Evolutionary conservation across 2,888 invertebrate species (phyloP).

Genomic region (Nomada hirtipes): DNA sequence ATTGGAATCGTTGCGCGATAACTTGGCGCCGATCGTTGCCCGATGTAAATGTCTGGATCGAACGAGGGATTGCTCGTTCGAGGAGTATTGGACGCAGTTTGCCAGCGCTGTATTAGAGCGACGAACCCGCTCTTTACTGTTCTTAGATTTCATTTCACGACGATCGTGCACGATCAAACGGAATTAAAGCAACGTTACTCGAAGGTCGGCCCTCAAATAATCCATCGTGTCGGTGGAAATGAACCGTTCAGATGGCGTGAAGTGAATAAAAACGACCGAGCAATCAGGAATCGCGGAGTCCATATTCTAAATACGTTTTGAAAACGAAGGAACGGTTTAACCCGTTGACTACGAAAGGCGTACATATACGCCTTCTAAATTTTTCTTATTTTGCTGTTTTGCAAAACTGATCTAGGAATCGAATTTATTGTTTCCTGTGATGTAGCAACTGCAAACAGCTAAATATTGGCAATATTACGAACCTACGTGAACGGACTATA

Average conservation of each 20-base stretch:
- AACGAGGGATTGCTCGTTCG: background rate
- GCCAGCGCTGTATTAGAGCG: background rate
- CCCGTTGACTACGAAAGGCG: no score
- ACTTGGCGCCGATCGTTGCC: background rate
- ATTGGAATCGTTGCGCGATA: background rate
- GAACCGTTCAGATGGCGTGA: slow-evolving; percentile 15
- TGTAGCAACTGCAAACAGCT: no score
- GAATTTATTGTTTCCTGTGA: no score
- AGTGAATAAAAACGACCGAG: background rate
- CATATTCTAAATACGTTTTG: slow-evolving; percentile 31
- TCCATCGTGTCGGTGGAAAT: slow-evolving; percentile 23
- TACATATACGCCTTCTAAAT: no score
- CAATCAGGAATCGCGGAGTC: slow-evolving; percentile 24
- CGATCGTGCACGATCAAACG: slow-evolving; percentile 9
- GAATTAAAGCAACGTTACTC: slow-evolving; percentile 11
- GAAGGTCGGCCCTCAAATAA: background rate
- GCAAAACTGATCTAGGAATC: no score
- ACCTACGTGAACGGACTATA: no score
- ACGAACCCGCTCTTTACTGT: background rate
- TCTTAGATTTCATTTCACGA: background rate
- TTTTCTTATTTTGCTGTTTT: no score
- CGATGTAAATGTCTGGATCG: background rate
- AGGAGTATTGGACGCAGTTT: background rate
- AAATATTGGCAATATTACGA: no score
- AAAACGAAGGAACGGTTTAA: slow-evolving; percentile 4